These are phyloP conservation scores for Hoplodrina ambigua DNA, from an alignment of 2,888 invertebrate genomes.

Conservation along the genomic window DNA sequence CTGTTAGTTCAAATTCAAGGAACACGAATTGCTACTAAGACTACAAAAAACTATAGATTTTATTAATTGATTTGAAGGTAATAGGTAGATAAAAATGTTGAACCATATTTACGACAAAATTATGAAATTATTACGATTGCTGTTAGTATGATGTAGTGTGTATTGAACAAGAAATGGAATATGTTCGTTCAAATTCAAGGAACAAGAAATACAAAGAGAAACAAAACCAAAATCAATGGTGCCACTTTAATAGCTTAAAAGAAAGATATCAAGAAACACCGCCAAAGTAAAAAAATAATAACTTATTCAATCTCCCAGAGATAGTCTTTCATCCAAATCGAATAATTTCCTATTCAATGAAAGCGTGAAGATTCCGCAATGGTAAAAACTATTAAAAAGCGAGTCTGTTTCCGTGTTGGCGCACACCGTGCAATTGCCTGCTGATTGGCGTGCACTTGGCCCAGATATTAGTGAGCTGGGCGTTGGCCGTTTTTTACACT, in stretches of 20 bases:
- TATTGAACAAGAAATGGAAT: background rate
- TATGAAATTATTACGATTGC: too few species aligned
- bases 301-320: conserved; percentile 41
- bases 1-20: background rate
- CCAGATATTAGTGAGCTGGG: conserved; percentile 65
- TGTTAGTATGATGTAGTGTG: conserved; percentile 1
- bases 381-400: conserved; percentile 61
- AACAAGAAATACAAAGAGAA: background rate
- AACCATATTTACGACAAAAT: too few species aligned
- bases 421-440: conserved; percentile 52
- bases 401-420: conserved; percentile 64
- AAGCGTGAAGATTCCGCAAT: conserved; percentile 67
- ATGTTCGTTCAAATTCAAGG: background rate
- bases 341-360: conserved; percentile 62
- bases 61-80: too few species aligned
- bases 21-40: background rate
- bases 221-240: background rate
- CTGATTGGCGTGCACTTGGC: conserved; percentile 73
- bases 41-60: background rate
- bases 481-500: conserved; percentile 77
- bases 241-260: conserved; percentile 5
- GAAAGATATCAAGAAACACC: conserved; percentile 34
- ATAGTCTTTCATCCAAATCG: conserved; percentile 50
- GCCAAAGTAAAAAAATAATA: conserved; percentile 18
- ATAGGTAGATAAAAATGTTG: too few species aligned